Percentiles rank a stretch among this genome's conserved stretches.
Evolutionary conservation across 2,797 vertebrate species (phyloP).

Genomic region (Perodicticus potto): DNA sequence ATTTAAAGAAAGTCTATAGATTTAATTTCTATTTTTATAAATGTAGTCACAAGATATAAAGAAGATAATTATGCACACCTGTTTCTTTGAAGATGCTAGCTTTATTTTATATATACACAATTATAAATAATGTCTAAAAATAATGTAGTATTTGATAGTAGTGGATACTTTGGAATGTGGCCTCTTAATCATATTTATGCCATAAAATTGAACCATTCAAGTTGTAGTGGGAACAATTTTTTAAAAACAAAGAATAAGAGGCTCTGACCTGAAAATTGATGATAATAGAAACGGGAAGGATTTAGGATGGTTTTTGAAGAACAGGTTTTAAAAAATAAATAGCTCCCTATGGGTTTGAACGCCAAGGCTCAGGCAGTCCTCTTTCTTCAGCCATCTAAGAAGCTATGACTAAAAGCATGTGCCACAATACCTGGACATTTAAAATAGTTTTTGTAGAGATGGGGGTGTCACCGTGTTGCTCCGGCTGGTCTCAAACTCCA

Average conservation of each 20-base stretch:
- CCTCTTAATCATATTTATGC: conserved; percentile 25
- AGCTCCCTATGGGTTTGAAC: background rate
- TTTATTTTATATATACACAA: background rate
- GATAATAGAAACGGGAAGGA: background rate
- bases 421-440: background rate
- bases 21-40: conserved; percentile 43
- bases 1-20: background rate
- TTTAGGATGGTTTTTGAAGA: background rate
- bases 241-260: conserved; percentile 10
- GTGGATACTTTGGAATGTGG: background rate
- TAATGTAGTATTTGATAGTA: background rate
- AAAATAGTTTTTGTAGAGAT: background rate
- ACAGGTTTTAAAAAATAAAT: background rate
- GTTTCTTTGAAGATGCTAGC: conserved; percentile 33
- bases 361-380: background rate
- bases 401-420: background rate
- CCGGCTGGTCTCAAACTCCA: background rate
- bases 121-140: background rate
- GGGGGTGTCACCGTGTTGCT: background rate
- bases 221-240: background rate
- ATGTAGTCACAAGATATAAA: background rate
- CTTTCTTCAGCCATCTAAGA: background rate
- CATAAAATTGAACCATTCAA: conserved; percentile 43
- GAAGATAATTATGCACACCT: background rate
- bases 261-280: conserved; percentile 4